phyloP scores from a whole-genome alignment of 2,113 vertebrate genomes.

The Hemiprocne comata region DNA sequence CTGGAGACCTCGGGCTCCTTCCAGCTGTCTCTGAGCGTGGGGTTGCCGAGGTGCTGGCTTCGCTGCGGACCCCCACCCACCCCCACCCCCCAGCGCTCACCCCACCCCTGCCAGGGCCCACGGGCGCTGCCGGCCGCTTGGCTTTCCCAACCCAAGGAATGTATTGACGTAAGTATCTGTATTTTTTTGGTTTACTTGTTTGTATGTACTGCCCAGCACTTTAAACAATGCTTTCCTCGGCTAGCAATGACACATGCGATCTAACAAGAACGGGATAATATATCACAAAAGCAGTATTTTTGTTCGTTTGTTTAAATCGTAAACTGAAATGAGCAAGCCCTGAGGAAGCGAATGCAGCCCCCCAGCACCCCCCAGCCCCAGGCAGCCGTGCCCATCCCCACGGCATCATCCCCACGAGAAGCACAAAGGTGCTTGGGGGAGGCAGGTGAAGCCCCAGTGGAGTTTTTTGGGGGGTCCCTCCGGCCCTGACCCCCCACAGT shows the following conservation, averaged over 20 bases:
- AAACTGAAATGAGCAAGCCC: conserved; percentile 8
- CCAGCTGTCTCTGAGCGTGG: background rate
- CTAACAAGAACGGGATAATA: conserved; percentile 56
- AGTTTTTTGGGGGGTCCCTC: background rate
- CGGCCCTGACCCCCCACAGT: background rate
- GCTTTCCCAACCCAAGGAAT: conserved; percentile 48
- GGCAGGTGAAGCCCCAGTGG: background rate
- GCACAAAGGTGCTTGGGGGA: background rate
- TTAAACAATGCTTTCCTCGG: conserved; percentile 71
- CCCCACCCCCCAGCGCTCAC: background rate
- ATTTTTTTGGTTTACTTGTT: conserved; percentile 60
- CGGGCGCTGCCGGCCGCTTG: background rate
- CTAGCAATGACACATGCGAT: conserved; percentile 34
- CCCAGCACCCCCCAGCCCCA: background rate
- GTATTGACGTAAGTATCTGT: conserved; percentile 21
- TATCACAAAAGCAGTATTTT: conserved; percentile 68
- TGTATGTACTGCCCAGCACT: conserved; percentile 75
- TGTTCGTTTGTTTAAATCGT: conserved; percentile 17
- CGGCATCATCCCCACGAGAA: background rate
- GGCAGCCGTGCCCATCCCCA: background rate
- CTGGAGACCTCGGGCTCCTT: fast-evolving
- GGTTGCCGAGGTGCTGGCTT: conserved; percentile 23
- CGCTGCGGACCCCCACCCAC: background rate
- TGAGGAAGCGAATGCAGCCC: background rate
- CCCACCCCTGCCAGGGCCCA: background rate